Conservation (phyloP, 2,888 invertebrate species). For the Plusia festucae region DNA sequence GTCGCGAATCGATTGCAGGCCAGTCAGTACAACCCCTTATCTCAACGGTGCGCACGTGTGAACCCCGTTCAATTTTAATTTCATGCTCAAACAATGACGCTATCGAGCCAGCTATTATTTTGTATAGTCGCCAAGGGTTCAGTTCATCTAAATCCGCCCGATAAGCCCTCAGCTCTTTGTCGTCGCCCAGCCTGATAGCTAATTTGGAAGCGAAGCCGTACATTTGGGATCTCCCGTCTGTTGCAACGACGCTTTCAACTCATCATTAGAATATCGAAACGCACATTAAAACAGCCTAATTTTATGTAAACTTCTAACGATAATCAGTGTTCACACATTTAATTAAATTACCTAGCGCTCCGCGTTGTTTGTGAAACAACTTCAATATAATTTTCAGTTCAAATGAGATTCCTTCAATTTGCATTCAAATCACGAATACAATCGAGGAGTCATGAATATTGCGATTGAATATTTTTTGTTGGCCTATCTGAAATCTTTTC, state of each 20-base stretch:
- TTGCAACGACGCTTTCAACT: slow-evolving; percentile 73
- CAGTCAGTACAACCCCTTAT: slow-evolving; percentile 83
- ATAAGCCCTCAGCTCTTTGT: slow-evolving; percentile 87
- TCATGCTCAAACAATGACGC: slow-evolving; percentile 89
- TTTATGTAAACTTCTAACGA: slow-evolving; percentile 69
- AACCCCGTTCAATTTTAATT: slow-evolving; percentile 89
- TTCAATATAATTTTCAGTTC: slow-evolving; percentile 72
- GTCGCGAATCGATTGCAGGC: slow-evolving; percentile 80
- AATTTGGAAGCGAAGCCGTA: slow-evolving; percentile 74
- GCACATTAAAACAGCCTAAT: slow-evolving; percentile 70
- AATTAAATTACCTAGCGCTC: slow-evolving; percentile 69
- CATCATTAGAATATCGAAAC: slow-evolving; percentile 74
- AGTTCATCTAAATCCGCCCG: slow-evolving; percentile 87
- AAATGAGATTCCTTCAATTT: slow-evolving; percentile 71
- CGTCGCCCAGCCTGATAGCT: slow-evolving; percentile 81
- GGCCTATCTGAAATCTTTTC: slow-evolving; percentile 55
- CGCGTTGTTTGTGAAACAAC: slow-evolving; percentile 65
- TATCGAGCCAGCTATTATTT: slow-evolving; percentile 88
- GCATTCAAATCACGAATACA: slow-evolving; percentile 72
- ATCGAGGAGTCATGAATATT: slow-evolving; percentile 69
- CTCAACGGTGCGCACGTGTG: slow-evolving; percentile 87
- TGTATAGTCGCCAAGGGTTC: slow-evolving; percentile 86
- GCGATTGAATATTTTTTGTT: slow-evolving; percentile 65
- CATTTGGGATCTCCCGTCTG: slow-evolving; percentile 52
- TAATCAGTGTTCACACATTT: slow-evolving; percentile 76